A percentile compares a stretch with the other conserved stretches of the same genome.
These are phyloP conservation scores for Natrix natrix DNA, from an alignment of 2,797 vertebrate species.

Conservation along the genomic window DNA sequence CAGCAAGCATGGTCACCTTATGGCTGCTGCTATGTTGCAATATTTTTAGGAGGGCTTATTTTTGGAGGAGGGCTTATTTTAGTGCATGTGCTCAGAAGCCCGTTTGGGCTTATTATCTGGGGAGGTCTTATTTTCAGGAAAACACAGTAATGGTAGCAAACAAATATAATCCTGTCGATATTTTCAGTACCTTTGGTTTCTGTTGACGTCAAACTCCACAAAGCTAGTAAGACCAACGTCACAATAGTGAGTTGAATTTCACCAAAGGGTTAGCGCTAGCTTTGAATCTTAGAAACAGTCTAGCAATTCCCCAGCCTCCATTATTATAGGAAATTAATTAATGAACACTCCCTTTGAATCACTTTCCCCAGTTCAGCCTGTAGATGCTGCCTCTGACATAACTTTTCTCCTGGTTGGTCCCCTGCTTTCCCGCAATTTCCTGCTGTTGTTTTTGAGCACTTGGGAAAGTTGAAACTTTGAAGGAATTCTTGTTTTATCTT, in stretches of 20 bases:
- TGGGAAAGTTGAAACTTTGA: neutral
- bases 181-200: neutral
- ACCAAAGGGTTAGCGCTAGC: no score
- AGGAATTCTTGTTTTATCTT: neutral
- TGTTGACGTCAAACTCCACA: neutral
- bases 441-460: neutral
- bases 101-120: no score
- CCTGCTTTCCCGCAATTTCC: neutral
- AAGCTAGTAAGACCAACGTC: neutral
- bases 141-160: neutral
- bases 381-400: neutral
- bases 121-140: no score
- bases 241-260: no score
- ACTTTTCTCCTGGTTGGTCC: neutral
- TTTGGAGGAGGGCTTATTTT: no score
- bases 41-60: no score
- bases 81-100: no score
- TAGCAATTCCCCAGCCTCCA: no score
- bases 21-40: no score
- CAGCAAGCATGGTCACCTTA: no score
- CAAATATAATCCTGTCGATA: neutral
- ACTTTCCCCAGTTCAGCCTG: neutral
- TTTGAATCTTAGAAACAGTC: neutral
- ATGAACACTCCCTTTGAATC: no score
- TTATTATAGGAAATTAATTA: no score